These are phyloP conservation scores for Goniozus legneri DNA, from an alignment of 1,140 invertebrate genomes.

Conservation along the genomic window DNA sequence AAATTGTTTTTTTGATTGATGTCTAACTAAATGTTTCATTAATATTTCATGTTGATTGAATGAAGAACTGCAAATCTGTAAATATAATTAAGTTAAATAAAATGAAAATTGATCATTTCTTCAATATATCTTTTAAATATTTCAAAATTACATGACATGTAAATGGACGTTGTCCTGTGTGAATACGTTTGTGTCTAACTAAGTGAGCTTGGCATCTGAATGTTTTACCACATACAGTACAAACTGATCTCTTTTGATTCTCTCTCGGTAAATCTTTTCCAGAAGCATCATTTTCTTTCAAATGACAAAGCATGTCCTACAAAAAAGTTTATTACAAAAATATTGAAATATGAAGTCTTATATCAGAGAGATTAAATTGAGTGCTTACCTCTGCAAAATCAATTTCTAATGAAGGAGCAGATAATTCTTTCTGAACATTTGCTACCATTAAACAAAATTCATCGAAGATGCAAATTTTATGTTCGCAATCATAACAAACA, in stretches of 20 bases:
- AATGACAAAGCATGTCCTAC: constrained; percentile 42
- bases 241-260: constrained; percentile 27
- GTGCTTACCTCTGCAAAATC: constrained; percentile 42
- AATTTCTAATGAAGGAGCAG: constrained; percentile 41
- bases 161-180: constrained; percentile 44
- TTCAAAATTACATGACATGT: constrained; percentile 43
- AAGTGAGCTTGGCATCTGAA: constrained; percentile 47
- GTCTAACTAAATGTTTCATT: constrained; percentile 56
- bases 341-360: neutral
- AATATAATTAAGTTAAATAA: constrained; percentile 18
- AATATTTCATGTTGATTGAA: constrained; percentile 62
- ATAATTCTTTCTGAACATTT: constrained; percentile 44
- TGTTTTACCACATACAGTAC: constrained; percentile 41
- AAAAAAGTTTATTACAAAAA: constrained; percentile 6
- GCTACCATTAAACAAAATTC: constrained; percentile 48
- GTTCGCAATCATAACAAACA: constrained; percentile 46
- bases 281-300: constrained; percentile 35
- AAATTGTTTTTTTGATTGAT: constrained; percentile 56
- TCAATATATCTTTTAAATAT: constrained; percentile 3
- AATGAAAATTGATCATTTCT: constrained; percentile 4
- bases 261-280: constrained; percentile 21
- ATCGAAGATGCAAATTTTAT: constrained; percentile 43
- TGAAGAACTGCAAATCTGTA: constrained; percentile 57
- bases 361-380: neutral
- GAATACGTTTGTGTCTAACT: constrained; percentile 46